Evolutionary conservation across 2,113 vertebrate species (phyloP).

Genomic region (Xenopus borealis): DNA sequence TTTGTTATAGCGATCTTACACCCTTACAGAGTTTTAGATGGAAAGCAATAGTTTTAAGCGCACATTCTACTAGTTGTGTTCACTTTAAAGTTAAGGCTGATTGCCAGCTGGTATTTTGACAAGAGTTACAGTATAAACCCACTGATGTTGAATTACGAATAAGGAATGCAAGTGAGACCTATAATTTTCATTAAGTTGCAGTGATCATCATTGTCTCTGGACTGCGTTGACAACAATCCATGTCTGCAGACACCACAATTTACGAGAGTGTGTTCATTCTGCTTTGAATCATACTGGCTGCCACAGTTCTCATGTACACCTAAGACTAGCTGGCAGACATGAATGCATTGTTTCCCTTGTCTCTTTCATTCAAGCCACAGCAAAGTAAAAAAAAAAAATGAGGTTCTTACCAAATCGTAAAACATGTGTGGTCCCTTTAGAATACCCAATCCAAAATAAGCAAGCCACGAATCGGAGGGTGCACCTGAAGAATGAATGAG

Average conservation of each 20-base stretch:
- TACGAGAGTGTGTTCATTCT: constrained; percentile 2
- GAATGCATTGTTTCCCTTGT: background rate
- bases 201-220: constrained; percentile 18
- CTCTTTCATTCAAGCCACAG: background rate
- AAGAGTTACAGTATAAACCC: too few relatives aligned
- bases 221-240: constrained; percentile 35
- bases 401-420: constrained; percentile 92
- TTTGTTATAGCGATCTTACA: background rate
- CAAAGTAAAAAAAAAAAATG: background rate
- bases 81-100: too few relatives aligned
- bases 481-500: constrained; percentile 81
- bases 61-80: too few relatives aligned
- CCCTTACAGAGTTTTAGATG: background rate
- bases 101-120: too few relatives aligned
- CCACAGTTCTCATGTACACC: background rate
- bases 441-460: constrained; percentile 88
- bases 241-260: constrained; percentile 14
- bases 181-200: background rate
- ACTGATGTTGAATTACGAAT: too few relatives aligned
- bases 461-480: constrained; percentile 80
- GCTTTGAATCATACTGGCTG: constrained; percentile 10
- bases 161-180: too few relatives aligned
- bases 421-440: constrained; percentile 93
- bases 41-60: too few relatives aligned
- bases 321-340: constrained; percentile 12